Evolutionary conservation across 2,888 invertebrate genomes (phyloP), one percentile per base, ranked within the genome.

Genomic region (Griposia aprilina): DNA sequence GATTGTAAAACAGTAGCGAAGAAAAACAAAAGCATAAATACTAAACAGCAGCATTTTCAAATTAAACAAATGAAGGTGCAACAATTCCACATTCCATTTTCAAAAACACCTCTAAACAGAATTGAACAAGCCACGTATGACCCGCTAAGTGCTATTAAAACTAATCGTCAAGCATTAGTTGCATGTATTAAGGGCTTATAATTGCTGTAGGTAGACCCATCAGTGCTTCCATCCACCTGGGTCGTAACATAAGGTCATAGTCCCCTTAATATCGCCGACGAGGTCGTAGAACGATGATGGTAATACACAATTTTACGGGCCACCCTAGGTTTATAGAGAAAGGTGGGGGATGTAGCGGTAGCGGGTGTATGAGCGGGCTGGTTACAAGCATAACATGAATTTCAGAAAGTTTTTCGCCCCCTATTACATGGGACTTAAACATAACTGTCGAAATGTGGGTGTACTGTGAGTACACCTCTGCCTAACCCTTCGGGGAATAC

Each of bases 241-340:
- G 89, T 89, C 89, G 90, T 91, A 88, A 90, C 78, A 82, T 84
- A 91, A 92, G 95, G 95, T 95, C 95, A 94, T 91, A 94, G 94
- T 90, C 94, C 95, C 93, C 91, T 93, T 92, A 93, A 94, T 93
- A 93, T 93, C 90, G 87, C 90, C 90, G 89, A 83, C 90, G 92
- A 93, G 93, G 93, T 93, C 93, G 93, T 90, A 89, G 93, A 86
- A 92, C 93, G 93, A 94, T 94, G 95, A 94, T 94, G 93, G 94
- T 94, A 95, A 96, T 96, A 94, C 93, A 94, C 94, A 95, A 95
- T 96, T 95, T 96, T 95, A 96, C 92, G 94, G 95, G 92, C 91
- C 93, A 93, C 92, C 93, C 93, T 92, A 91, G 89, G 75, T 82
- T 62, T 86, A 72, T 86, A 90, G 90, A 66, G 3, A 67, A 91